These are phyloP conservation scores for Mixornis gularis DNA, from an alignment of 2,113 vertebrate species.

Conservation along the genomic window DNA sequence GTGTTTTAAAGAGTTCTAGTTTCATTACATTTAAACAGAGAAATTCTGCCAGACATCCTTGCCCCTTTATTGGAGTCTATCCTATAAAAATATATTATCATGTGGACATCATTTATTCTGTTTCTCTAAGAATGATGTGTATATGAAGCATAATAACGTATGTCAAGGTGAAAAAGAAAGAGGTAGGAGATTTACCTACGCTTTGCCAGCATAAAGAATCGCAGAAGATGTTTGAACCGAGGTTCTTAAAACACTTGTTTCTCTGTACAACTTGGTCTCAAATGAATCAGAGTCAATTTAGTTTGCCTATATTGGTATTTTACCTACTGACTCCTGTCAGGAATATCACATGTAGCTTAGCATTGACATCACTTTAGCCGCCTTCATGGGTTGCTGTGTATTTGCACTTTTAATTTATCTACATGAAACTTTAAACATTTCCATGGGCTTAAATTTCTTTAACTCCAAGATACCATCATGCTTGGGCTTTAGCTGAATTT, in stretches of 20 bases:
- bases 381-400: background rate
- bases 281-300: background rate
- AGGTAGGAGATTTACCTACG: background rate
- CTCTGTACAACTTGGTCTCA: background rate
- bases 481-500: background rate
- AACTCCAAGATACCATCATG: background rate
- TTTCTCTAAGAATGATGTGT: background rate
- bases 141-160: background rate
- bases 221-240: background rate
- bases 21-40: background rate
- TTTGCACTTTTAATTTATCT: background rate
- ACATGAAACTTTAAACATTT: background rate
- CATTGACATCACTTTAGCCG: background rate
- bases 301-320: background rate
- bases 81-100: background rate
- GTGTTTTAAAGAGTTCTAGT: background rate
- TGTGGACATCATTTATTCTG: background rate
- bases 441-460: background rate
- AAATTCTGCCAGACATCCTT: background rate
- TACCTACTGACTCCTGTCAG: background rate
- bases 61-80: background rate
- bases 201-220: background rate
- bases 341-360: background rate
- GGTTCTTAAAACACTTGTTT: background rate
- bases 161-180: background rate